Evolutionary conservation across 2,888 invertebrate species (phyloP).

Genomic region (Tetragonula carbonaria): DNA sequence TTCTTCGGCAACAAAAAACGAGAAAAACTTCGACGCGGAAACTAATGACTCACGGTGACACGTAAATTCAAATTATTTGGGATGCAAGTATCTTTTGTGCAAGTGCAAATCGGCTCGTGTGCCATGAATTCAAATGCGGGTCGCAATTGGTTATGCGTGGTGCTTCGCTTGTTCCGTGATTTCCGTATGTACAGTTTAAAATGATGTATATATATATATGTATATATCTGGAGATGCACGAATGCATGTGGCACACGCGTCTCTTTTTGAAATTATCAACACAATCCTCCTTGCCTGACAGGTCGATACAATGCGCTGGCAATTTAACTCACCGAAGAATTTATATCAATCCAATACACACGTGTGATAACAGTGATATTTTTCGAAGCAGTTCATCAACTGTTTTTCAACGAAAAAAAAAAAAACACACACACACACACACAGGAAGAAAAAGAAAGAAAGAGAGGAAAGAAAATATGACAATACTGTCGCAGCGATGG

Average conservation of each 20-base stretch:
- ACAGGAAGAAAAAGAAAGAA: too few relatives aligned
- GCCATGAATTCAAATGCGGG: constrained; percentile 55
- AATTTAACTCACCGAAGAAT: neutral
- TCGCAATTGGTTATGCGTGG: constrained; percentile 60
- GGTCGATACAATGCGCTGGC: neutral
- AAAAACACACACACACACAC: too few relatives aligned
- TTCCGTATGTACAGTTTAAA: constrained; percentile 56
- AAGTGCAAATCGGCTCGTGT: constrained; percentile 56
- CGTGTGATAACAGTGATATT: too few relatives aligned
- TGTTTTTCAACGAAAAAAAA: neutral
- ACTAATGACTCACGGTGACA: constrained; percentile 11
- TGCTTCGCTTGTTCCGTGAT: constrained; percentile 54
- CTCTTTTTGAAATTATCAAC: constrained; percentile 18
- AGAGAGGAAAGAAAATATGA: too few relatives aligned
- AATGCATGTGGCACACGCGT: neutral
- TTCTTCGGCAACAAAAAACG: neutral
- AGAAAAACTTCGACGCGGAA: constrained; percentile 6
- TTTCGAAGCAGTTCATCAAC: neutral
- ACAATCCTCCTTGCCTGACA: neutral
- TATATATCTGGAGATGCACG: neutral
- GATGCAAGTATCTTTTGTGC: constrained; percentile 56
- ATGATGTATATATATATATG: constrained; percentile 14
- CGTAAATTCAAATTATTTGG: constrained; percentile 51
- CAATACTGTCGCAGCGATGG: too few relatives aligned
- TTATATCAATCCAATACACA: neutral